Base-by-base conservation (phyloP, 2,888 invertebrate species). In the Hypercompe scribonia region DNA sequence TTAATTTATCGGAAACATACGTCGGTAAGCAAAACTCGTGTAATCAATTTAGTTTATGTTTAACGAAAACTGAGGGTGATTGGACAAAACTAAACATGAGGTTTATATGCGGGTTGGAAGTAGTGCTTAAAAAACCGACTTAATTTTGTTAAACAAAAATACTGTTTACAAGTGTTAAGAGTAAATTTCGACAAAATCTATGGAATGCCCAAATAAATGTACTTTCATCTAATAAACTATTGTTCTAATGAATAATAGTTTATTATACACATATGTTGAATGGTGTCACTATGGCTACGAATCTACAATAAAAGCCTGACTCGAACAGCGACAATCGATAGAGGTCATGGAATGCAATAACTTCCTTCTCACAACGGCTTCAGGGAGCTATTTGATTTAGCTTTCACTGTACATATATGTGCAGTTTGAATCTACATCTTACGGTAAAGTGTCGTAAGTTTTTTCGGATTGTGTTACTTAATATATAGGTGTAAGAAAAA, bases 311-410 rank as follows among this genome's bases (percentile, higher is more conserved):
- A 68, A 34, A 54, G 68, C 68, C n/a, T 54, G 50, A 68, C 66
- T 10, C 68, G 54, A 5, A 33, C n/a, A 2, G 24, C 50, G 68
- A 68, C 68, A 68, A 54, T 68, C 68, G 34, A 68, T 68, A 68
- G 46, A 66, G 64, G 34, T 54, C 50, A 13, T 33, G 68, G 68
- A 68, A 68, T 68, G 68, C 68, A 68, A 68, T 68, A 68, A 54
- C 68, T 54, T 68, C 24, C 50, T 15, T 54, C 34, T 50, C 68
- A 36, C 64, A 54, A 34, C 50, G 54, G 54, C 50, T n/a, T 28
- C 66, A 33, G 33, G 13, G 24, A 66, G 33, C 46, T 66, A 66
- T 66, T 66, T 31, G 46, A 46, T 13, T 46, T 46, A 13, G 33
- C 46, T 66, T 42, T 66, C 24, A 46, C 46, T 66, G 11, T 24